Conservation (phyloP, 1,140 invertebrate genomes). For the Pogonognathellus flavescens region DNA sequence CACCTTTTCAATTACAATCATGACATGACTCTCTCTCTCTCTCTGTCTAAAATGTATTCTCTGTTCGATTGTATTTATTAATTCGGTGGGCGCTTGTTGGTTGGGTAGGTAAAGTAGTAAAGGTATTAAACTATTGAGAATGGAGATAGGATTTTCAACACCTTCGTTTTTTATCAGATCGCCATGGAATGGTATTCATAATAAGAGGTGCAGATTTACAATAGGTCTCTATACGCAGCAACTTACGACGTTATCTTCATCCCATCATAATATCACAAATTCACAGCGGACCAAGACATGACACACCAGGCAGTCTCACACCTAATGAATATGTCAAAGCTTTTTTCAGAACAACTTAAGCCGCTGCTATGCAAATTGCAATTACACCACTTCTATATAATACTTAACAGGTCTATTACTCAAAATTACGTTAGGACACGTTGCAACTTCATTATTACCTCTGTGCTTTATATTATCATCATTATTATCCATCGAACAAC, state of each 20-base stretch:
- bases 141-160: background rate
- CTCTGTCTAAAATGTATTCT: background rate
- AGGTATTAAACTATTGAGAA: background rate
- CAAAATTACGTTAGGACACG: too few species aligned
- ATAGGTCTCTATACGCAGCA: background rate
- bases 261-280: too few species aligned
- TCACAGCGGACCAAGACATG: too few species aligned
- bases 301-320: too few species aligned
- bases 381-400: too few species aligned
- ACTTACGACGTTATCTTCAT: too few species aligned
- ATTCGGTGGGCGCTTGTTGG: background rate
- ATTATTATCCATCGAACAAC: background rate
- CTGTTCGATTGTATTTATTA: background rate
- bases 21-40: conserved; percentile 24
- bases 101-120: background rate
- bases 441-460: too few species aligned
- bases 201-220: background rate
- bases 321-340: too few species aligned
- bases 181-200: background rate
- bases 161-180: conserved; percentile 11
- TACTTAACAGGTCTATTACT: too few species aligned
- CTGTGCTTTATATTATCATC: background rate
- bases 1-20: conserved; percentile 47
- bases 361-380: too few species aligned
- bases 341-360: too few species aligned